Evolutionary conservation across 2,797 vertebrate genomes (phyloP).

Genomic region (Columba guinea): DNA sequence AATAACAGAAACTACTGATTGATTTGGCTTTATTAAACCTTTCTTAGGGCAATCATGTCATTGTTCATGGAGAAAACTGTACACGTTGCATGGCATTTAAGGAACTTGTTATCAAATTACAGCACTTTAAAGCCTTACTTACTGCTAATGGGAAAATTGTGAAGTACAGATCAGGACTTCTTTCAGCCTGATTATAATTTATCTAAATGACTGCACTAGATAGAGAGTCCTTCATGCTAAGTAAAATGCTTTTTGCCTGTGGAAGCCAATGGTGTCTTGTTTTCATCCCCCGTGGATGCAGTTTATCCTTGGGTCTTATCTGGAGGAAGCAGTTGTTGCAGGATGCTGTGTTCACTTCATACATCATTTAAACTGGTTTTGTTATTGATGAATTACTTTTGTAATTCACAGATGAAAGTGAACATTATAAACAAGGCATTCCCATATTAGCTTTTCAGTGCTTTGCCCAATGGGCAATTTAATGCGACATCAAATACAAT

Average conservation of each 20-base stretch:
- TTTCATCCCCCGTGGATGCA: constrained; percentile 50
- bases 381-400: constrained; percentile 70
- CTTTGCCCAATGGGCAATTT: constrained; percentile 64
- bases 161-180: constrained; percentile 36
- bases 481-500: constrained; percentile 55
- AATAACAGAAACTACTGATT: constrained; percentile 56
- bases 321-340: constrained; percentile 64
- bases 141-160: constrained; percentile 60
- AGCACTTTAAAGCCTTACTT: constrained; percentile 45
- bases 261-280: constrained; percentile 23
- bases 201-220: constrained; percentile 51
- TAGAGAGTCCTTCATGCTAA: constrained; percentile 58
- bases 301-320: constrained; percentile 67
- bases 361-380: constrained; percentile 66
- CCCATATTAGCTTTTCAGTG: constrained; percentile 40
- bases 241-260: constrained; percentile 38
- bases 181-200: constrained; percentile 63
- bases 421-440: constrained; percentile 66
- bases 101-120: constrained; percentile 58
- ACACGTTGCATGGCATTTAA: constrained; percentile 33
- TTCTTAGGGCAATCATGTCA: constrained; percentile 56
- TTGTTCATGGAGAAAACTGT: constrained; percentile 66
- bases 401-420: constrained; percentile 63
- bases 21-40: constrained; percentile 68
- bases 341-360: constrained; percentile 50